Base-by-base conservation (phyloP, 2,888 invertebrate species). In the Papilio elwesi region DNA sequence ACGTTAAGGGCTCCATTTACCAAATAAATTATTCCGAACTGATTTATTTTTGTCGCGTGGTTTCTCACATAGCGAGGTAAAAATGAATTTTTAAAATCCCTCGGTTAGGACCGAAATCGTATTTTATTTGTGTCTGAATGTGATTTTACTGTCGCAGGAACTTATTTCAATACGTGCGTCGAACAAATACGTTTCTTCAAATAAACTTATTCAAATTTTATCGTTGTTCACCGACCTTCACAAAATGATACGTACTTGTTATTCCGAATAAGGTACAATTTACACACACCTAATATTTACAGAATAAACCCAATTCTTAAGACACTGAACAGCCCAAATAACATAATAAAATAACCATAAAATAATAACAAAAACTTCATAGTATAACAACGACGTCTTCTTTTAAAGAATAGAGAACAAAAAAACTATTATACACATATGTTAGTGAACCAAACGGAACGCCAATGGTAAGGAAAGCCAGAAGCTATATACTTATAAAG, bases 21-120 rank as follows among this genome's bases (percentile, higher is more conserved):
- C 81, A 71, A 81, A 86, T 87, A 81, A 86, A 85, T 84, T 85
- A 89, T 88, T 87, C 84, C 59, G 77, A 81, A 79, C 64, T 80
- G 80, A 80, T 76, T 76, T 76, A 76, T 74, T 76, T 74, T 71
- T 73, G 75, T 71, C 70, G 70, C 73, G 69, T 76, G 71, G 66
- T 76, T 75, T 71, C 73, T 47, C 71, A 55, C 49, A 68, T 67
- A 74, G 68, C 67, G 65, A 57, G 52, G 73, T 74, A 74, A 74
- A 70, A 69, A 63, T 78, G 64, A 74, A 71, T 75, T 68, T 70
- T 75, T 75, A 59, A 73, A 74, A 52, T 57, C 68, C 48, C 38
- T 53, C 67, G 57, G 38, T 62, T 59, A 15, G 69, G 52, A n/a
- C 49, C 57, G 59, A 67, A 68, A 71, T 68, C 64, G 69, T 67